A percentile compares a stretch with the other conserved stretches of the same genome.
Evolutionary conservation across 1,140 invertebrate species (phyloP).

Genomic region (Caenorhabditis inopinata): DNA sequence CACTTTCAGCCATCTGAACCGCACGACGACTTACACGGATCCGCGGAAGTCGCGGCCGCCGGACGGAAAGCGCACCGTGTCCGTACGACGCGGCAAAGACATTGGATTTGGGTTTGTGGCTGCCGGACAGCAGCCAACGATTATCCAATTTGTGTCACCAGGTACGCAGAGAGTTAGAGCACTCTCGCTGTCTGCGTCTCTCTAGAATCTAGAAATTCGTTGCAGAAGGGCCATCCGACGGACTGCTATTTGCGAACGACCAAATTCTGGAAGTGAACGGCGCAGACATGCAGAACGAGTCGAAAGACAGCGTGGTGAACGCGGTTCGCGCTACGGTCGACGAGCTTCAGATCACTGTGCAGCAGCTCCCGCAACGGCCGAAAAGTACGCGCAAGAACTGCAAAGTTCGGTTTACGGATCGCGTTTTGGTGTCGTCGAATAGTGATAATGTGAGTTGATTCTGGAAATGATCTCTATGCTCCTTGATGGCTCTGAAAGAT

Average conservation of each 20-base stretch:
- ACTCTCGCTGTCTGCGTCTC: too few species aligned
- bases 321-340: conserved; percentile 79
- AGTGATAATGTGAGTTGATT: conserved; percentile 66
- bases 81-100: conserved; percentile 73
- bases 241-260: conserved; percentile 83
- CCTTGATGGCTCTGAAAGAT: too few species aligned
- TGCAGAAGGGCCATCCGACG: conserved; percentile 81
- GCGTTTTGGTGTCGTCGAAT: conserved; percentile 53
- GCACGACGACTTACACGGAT: conserved; percentile 84
- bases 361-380: conserved; percentile 71
- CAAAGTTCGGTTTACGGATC: conserved; percentile 57
- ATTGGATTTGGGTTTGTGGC: conserved; percentile 90
- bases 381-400: conserved; percentile 70
- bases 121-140: conserved; percentile 83
- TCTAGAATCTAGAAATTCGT: background rate
- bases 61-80: conserved; percentile 77
- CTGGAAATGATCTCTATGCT: too few species aligned
- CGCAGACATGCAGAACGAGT: conserved; percentile 81
- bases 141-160: conserved; percentile 76
- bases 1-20: conserved; percentile 78
- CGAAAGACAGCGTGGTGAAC: conserved; percentile 83
- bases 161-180: too few species aligned
- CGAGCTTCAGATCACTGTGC: conserved; percentile 74
- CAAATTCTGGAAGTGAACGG: conserved; percentile 85
- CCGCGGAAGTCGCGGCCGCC: conserved; percentile 71